Evolutionary conservation across 2,797 vertebrate species (phyloP).

Genomic region (Hydrophis major): DNA sequence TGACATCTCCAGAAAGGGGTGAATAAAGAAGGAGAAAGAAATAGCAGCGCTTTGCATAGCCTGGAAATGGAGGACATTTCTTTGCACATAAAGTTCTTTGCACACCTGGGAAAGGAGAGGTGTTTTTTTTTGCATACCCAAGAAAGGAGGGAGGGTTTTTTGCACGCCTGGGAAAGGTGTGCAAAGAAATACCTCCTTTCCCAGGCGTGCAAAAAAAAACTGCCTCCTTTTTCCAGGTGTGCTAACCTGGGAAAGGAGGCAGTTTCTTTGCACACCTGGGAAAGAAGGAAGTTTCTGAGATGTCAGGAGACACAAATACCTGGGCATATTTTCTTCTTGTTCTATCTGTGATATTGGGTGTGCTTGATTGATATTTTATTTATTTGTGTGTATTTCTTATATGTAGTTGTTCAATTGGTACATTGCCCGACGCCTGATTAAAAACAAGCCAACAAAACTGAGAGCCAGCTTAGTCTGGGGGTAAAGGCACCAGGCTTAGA

Average conservation of each 20-base stretch:
- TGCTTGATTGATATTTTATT: background rate
- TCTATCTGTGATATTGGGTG: background rate
- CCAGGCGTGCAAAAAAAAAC: background rate
- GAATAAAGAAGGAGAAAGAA: background rate
- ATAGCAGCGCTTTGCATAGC: no score
- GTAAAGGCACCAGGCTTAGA: background rate
- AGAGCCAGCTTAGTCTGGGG: background rate
- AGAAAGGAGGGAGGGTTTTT: no score
- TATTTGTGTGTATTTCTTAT: background rate
- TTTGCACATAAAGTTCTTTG: no score
- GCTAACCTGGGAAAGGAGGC: no score
- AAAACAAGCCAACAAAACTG: background rate
- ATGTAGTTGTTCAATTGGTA: background rate
- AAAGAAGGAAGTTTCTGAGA: background rate
- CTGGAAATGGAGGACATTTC: no score
- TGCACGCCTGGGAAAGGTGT: no score
- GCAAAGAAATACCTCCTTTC: background rate
- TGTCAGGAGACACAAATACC: background rate
- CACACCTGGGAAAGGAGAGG: no score
- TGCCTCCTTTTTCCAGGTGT: background rate
- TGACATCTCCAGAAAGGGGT: background rate
- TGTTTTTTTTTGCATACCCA: accelerated
- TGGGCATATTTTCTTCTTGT: background rate
- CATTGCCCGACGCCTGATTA: no score
- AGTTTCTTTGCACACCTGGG: background rate